phyloP scores from a whole-genome alignment of 2,797 vertebrate species.

The Mus minutoides region DNA sequence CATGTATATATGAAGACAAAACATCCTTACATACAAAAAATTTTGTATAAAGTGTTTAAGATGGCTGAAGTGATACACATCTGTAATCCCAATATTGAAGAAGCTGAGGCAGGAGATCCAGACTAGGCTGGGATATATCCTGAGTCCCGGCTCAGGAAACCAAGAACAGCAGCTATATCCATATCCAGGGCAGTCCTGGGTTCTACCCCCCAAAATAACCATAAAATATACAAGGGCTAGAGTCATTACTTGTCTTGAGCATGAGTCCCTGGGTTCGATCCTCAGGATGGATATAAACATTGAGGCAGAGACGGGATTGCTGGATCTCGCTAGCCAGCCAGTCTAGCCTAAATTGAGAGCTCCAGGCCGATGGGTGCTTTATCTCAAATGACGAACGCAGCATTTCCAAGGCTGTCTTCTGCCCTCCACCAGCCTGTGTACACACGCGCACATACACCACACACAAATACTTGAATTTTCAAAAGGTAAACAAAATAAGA shows the following conservation, averaged over 20 bases:
- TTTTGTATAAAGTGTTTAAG: neutral
- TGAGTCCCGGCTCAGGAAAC: neutral
- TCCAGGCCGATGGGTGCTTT: neutral
- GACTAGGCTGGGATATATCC: neutral
- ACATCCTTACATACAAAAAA: neutral
- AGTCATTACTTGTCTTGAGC: neutral
- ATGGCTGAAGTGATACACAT: neutral
- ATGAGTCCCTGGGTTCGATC: neutral
- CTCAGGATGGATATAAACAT: rapidly evolving
- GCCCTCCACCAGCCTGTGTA: neutral
- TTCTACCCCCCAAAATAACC: neutral
- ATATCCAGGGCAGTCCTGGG: neutral
- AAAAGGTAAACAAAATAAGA: neutral
- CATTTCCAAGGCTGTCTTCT: neutral
- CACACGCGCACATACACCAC: neutral
- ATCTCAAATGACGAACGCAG: neutral
- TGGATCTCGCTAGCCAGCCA: neutral
- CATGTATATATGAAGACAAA: neutral
- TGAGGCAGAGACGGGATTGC: neutral
- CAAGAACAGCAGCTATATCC: neutral
- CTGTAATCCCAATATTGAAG: neutral
- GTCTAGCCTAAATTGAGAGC: neutral
- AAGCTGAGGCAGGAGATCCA: neutral
- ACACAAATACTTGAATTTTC: neutral
- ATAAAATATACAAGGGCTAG: neutral